These are phyloP conservation scores for Tipula confusa DNA, from an alignment of 2,888 invertebrate genomes.

Conservation along the genomic window DNA sequence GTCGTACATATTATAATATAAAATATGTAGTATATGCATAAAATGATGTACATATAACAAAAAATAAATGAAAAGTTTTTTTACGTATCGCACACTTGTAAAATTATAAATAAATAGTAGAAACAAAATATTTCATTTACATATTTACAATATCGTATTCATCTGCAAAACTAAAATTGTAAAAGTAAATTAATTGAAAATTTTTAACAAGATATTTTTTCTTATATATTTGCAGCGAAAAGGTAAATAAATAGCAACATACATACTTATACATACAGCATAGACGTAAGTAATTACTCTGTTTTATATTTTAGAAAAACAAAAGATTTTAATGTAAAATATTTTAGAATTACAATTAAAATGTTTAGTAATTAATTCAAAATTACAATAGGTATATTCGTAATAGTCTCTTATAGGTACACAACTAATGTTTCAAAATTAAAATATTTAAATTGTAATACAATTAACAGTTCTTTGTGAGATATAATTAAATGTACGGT, in stretches of 20 bases:
- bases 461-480: background rate
- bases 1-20: too few species aligned
- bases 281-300: background rate
- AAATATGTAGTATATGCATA: too few species aligned
- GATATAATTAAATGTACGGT: background rate
- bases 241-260: background rate
- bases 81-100: background rate
- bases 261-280: background rate
- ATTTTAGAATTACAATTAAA: background rate
- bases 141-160: background rate
- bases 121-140: background rate
- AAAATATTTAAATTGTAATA: background rate
- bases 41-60: too few species aligned
- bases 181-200: background rate
- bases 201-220: background rate
- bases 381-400: too few species aligned
- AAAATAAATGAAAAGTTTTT: too few species aligned
- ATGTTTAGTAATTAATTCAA: too few species aligned
- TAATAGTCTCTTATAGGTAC: too few species aligned
- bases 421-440: background rate
- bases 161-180: background rate
- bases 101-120: background rate
- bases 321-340: background rate
- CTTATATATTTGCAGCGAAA: background rate
- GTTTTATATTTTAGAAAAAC: too few species aligned